Base-by-base conservation (phyloP, 1,140 invertebrate genomes). In the Popillia japonica region DNA sequence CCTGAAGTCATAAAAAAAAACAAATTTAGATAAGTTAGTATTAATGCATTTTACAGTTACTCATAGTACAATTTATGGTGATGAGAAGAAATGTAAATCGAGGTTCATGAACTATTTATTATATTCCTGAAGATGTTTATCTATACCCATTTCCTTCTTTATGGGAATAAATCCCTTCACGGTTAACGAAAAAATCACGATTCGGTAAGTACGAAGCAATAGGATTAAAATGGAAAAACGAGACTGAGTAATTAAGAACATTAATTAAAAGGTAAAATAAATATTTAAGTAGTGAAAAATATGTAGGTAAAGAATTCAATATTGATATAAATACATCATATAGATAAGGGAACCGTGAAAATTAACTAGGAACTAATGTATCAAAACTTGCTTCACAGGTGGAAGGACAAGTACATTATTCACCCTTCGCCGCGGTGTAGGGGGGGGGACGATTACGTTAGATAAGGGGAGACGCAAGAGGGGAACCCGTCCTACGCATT, bases 101-200 rank as follows among this genome's bases (percentile, higher is more conserved):
- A 42, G 72, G 72, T 73, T 10, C 20, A 73, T 73, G 72, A 73
- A 73, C 72, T 73, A 73, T 73, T 73, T 73, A 73, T 73, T 73
- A 42, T 42, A 42, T 73, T 17, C 72, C 23, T 41, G 20, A 40
- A 40, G 34, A 42, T 40, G 14, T 14, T 20, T 73, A 73, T 73
- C 72, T 20, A 20, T 11, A 64, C 61, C 4, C 61, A 34, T 73
- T 73, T 73, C 27, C 72, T 73, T 73, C 40, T 34, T 20, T 34
- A 22, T 68, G 64, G 40, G 14, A 42, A 42, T 4, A 73, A 73
- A 64, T 64, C 72, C 72, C 40, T 73, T 73, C n/a, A 41, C 23
- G 11, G 9, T 27, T 73, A 17, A 40, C 9, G 40, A 73, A 41
- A 73, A 9, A 73, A 42, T 40, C 72, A 73, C 68, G 68, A 44